A percentile compares a stretch with the other conserved stretches of the same genome.
Conservation (phyloP, 2,797 vertebrate species). For the Ibycter americanus region DNA sequence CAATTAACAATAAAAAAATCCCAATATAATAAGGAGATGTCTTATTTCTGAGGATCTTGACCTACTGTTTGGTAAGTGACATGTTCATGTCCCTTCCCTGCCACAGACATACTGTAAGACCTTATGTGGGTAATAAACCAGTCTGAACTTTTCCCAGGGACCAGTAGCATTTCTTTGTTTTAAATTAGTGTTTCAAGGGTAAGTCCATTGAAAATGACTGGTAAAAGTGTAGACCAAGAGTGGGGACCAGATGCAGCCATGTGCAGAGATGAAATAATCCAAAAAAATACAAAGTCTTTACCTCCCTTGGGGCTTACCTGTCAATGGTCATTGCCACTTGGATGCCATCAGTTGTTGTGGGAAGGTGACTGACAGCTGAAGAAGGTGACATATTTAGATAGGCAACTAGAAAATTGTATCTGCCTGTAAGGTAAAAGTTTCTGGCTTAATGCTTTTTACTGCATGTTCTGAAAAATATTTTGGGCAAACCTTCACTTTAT, state of each 20-base stretch:
- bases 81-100: neutral
- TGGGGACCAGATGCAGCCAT: neutral
- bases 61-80: neutral
- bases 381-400: neutral
- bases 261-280: neutral
- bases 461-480: neutral
- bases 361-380: neutral
- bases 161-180: neutral
- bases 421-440: neutral
- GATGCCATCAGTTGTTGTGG: neutral
- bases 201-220: neutral
- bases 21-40: neutral
- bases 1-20: neutral
- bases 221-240: neutral
- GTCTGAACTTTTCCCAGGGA: neutral
- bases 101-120: neutral
- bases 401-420: neutral
- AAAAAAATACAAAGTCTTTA: neutral
- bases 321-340: neutral
- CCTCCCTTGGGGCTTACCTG: neutral
- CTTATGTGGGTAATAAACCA: neutral
- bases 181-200: neutral
- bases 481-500: neutral
- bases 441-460: neutral
- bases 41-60: neutral